phyloP scores from a whole-genome alignment of 2,797 vertebrate genomes.

The Etheostoma perlongum region DNA sequence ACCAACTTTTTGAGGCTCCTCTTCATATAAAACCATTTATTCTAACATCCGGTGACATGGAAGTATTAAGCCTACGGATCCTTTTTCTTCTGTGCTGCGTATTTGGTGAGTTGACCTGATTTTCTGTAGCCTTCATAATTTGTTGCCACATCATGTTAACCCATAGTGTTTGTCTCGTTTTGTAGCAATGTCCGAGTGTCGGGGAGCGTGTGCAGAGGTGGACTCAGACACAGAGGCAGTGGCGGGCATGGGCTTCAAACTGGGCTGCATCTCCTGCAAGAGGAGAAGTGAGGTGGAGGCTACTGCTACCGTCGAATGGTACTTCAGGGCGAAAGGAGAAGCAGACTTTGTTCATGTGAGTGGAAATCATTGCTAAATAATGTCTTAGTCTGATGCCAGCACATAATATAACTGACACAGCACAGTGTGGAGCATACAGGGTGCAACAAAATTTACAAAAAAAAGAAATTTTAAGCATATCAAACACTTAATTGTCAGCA shows the following conservation, averaged over 20 bases:
- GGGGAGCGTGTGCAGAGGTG: conserved; percentile 92
- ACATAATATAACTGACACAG: conserved; percentile 18
- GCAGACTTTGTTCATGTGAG: conserved; percentile 85
- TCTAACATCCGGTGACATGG: conserved; percentile 47
- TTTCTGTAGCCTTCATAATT: neutral
- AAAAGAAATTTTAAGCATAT: too few species aligned
- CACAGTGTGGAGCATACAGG: neutral
- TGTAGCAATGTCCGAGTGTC: conserved; percentile 61
- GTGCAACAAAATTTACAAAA: too few species aligned
- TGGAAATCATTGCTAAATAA: neutral
- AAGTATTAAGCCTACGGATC: conserved; percentile 49
- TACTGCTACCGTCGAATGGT: conserved; percentile 86
- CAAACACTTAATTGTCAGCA: too few species aligned
- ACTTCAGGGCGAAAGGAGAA: conserved; percentile 86
- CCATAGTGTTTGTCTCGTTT: neutral
- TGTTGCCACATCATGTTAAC: neutral
- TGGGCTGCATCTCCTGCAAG: conserved; percentile 95
- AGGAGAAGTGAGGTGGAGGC: conserved; percentile 88
- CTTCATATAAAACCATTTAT: neutral
- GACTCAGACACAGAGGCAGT: conserved; percentile 92
- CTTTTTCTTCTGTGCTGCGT: conserved; percentile 52
- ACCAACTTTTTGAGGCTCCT: conserved; percentile 12
- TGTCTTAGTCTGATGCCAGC: conserved; percentile 4
- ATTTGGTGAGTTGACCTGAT: conserved; percentile 67
- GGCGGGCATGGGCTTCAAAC: conserved; percentile 86